Percentiles rank a stretch among this genome's conserved stretches.
phyloP scores from a whole-genome alignment of 2,888 invertebrate genomes.

The Fragum whitleyi region DNA sequence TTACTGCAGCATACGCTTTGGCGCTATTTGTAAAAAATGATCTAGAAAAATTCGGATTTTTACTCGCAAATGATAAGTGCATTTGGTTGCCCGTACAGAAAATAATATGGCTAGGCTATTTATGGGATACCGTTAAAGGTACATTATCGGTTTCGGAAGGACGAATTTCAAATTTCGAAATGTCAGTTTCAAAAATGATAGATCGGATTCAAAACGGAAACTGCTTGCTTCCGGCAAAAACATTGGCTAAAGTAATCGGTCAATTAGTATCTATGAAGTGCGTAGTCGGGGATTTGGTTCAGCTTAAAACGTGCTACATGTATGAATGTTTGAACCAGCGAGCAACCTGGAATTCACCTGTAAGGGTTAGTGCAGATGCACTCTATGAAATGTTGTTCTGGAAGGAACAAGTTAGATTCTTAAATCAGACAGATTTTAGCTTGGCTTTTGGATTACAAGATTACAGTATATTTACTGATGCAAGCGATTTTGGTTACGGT shows the following conservation, averaged over 20 bases:
- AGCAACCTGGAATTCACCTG: conserved; percentile 42
- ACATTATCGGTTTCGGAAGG: conserved; percentile 44
- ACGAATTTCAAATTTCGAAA: conserved; percentile 11
- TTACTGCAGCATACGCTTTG: conserved; percentile 11
- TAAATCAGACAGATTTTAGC: conserved; percentile 10
- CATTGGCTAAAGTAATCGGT: conserved; percentile 42
- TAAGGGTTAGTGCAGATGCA: conserved; percentile 23
- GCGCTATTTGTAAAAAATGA: conserved; percentile 30
- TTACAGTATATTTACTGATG: conserved; percentile 37
- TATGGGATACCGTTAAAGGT: conserved; percentile 44
- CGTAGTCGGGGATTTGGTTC: conserved; percentile 30
- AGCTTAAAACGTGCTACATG: conserved; percentile 31
- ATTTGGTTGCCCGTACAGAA: conserved; percentile 46
- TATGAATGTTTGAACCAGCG: conserved; percentile 37
- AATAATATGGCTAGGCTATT: conserved; percentile 53
- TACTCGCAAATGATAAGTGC: conserved; percentile 62
- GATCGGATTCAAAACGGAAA: not conserved
- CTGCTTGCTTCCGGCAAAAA: conserved; percentile 27
- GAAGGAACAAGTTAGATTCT: conserved; percentile 9
- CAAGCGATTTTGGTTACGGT: conserved; percentile 42
- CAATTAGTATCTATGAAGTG: conserved; percentile 47
- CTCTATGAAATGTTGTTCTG: conserved; percentile 21
- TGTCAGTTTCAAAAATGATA: conserved; percentile 5
- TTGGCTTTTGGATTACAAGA: not conserved
- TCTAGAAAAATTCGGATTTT: conserved; percentile 59